Evolutionary conservation across 2,888 invertebrate species (phyloP), one percentile per base, ranked within the genome.

Genomic region (Heterodera filipjevi): DNA sequence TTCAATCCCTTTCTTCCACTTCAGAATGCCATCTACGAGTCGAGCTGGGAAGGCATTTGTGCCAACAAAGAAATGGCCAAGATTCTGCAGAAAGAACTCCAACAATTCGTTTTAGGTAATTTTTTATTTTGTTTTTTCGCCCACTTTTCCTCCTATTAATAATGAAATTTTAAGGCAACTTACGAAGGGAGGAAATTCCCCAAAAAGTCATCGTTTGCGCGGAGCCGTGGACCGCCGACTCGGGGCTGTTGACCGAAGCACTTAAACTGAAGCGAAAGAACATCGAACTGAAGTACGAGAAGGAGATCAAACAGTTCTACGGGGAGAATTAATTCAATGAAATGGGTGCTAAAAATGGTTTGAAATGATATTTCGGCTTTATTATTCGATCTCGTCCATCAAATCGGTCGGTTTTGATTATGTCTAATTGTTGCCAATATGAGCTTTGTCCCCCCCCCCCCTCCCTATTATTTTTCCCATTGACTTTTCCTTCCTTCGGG

Each of bases 251-350:
- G 16, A 99, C 98, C 49, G 98, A 97, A 84, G 97, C 98, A 77
- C 95, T 97, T 91, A 99, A 99, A 91, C 92, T 98, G 90, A 97
- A 96, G 91, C 92, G 98, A 89, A 96, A 95, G 92, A 95, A 95
- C 90, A 96, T 98, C 87, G 95, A 96, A 91, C 94, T 95, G 84
- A 92, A 93, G 86, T 98, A 96, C 92, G 93, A 94, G 91, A 93
- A 93, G 85, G 95, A 95, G 91, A 79, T 79, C 66, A 35, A 35
- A 12, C 66, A 66, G 66, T 74, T 78, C 12, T 78, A 77, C 22
- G 77, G 30, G 16, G 33, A n/a, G 16, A 78, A 72, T 44, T 72
- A 19, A 72, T 49, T 49, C 16, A n/a, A n/a, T n/a, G n/a, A n/a
- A n/a, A n/a, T n/a, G 49, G 19, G 10, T 49, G 49, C 8, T 49